Base-by-base conservation (phyloP, 2,797 vertebrate genomes). In the Melanotaenia trifasciata region DNA sequence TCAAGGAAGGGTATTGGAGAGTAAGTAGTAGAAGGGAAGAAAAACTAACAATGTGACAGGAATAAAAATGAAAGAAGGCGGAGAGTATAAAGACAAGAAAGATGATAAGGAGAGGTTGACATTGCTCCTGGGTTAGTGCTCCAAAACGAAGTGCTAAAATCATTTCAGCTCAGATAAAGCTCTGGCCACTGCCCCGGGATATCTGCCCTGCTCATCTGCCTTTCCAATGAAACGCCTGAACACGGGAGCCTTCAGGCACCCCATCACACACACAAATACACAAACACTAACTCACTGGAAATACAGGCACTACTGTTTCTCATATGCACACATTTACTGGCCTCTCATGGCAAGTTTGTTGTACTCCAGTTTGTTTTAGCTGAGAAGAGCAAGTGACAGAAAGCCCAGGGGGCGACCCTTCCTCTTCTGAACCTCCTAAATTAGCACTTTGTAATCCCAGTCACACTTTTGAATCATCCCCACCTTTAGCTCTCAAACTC, bases 61-160 rank as follows among this genome's bases (percentile, higher is more conserved):
- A 22, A 59, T 28, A 69, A 64, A 57, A 78, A n/a, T 0, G n/a
- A 75, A 68, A 2, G 63, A 63, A 71, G 28, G 72, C 68, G 65
- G 61, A 71, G 70, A 70, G 72, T 74, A 77, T 36, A 40, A 62
- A 58, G 65, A 70, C 59, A 51, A 60, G 58, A 36, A 76, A 57
- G 68, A 66, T 58, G 63, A 67, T 79, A 78, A 78, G 86, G 79
- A 67, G 79, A 73, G 76, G 81, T 72, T 92, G 96, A 97, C 96
- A 96, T 96, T 95, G 96, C 96, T 97, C 95, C 95, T 96, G 96
- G 98, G 96, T 96, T 90, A 94, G 94, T 94, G 94, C 94, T 97
- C 94, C 95, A 96, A 95, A 93, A 91, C 82, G 83, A 87, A 90
- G 88, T 89, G 90, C 91, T 92, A 90, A 95, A 94, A 93, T 94